These are phyloP conservation scores for Rhodeus uyekii DNA, from an alignment of 2,797 vertebrate genomes.

Conservation along the genomic window DNA sequence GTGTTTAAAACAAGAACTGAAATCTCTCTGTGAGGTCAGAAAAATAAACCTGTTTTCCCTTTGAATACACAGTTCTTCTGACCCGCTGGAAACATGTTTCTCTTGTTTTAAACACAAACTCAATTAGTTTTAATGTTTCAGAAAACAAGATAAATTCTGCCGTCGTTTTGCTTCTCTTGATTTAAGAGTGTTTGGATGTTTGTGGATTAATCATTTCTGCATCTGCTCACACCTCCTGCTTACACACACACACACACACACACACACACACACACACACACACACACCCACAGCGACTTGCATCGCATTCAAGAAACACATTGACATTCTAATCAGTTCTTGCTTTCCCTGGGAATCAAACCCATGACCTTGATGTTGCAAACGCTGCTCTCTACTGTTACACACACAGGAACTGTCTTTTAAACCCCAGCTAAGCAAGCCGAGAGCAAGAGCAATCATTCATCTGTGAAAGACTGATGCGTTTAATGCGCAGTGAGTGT, in stretches of 20 bases:
- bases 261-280: no score
- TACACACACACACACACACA: no score
- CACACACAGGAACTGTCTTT: no score
- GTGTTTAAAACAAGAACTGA: not conserved
- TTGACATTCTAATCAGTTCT: no score
- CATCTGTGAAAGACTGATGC: not conserved
- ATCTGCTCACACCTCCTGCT: no score
- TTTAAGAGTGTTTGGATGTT: not conserved
- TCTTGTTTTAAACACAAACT: not conserved
- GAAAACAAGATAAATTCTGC: not conserved
- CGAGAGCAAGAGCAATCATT: conserved; percentile 18
- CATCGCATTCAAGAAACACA: no score
- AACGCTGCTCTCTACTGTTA: no score
- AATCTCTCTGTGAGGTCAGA: not conserved
- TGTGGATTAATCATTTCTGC: no score
- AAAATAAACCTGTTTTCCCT: not conserved
- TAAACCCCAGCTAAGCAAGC: no score
- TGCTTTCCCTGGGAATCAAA: no score
- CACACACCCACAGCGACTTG: no score
- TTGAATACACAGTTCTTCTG: not conserved
- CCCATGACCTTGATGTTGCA: no score
- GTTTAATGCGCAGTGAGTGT: not conserved
- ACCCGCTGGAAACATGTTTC: not conserved
- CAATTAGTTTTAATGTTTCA: not conserved
- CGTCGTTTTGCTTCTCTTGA: not conserved